A percentile compares a stretch with the other conserved stretches of the same genome.
Evolutionary conservation across 2,797 vertebrate species (phyloP).

Genomic region (Falco rusticolus): DNA sequence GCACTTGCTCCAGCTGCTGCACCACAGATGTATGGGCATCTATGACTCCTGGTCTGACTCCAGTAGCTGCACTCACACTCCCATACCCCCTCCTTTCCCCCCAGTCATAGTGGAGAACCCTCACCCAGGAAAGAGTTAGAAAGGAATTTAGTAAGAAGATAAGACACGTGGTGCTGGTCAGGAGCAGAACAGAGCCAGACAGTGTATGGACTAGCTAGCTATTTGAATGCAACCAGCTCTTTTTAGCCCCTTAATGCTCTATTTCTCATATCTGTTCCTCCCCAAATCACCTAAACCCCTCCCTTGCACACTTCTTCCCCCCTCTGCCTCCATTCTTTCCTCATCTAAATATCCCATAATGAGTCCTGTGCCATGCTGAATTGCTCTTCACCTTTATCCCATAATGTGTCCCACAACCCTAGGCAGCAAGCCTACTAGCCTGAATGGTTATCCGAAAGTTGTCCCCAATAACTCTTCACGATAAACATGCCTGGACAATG

Average conservation of each 20-base stretch:
- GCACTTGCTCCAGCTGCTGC: background rate
- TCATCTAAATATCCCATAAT: background rate
- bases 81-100: fast-evolving
- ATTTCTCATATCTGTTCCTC: background rate
- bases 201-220: background rate
- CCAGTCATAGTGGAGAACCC: fast-evolving
- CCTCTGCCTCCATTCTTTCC: background rate
- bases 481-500: background rate
- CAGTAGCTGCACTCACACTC: background rate
- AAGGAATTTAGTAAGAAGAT: background rate
- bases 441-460: background rate
- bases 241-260: background rate
- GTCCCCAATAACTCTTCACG: background rate
- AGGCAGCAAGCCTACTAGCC: fast-evolving
- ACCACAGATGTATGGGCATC: background rate
- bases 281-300: background rate
- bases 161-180: fast-evolving
- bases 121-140: background rate
- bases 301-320: background rate
- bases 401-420: background rate
- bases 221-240: background rate
- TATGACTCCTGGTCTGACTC: background rate
- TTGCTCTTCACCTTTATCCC: background rate
- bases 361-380: background rate
- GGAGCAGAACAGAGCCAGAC: background rate